Base-by-base conservation (phyloP, 2,113 vertebrate species). In the Gambusia holbrooki region DNA sequence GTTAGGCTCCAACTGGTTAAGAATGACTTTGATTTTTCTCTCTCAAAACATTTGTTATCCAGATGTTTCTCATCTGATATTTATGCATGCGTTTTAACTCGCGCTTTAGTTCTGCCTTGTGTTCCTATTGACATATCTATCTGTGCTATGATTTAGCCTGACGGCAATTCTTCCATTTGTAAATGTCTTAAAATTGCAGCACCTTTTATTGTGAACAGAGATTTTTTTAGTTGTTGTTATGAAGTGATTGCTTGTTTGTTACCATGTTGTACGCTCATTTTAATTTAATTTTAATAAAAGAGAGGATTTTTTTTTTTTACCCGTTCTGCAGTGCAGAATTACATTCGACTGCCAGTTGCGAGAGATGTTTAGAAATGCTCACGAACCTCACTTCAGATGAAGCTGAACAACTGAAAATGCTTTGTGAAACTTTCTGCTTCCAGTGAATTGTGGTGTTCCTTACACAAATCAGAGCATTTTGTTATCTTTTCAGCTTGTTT, bases 291-390 rank as follows among this genome's bases (percentile, higher is more conserved):
- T 76, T 71, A 84, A 83, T 33, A 78, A 77, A 90, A 54, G 75
- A 69, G n/a, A 80, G 70, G 75, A n/a, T 75, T 60, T n/a, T 69
- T 60, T 25, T 69, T 35, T 84, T 88, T 89, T 89, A 85, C 83
- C 80, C 72, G 77, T 92, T 92, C 90, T 90, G 88, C 89, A 82
- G 86, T 66, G 88, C 89, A 86, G 90, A 91, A 91, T 89, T 76
- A 74, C 82, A 73, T 86, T 87, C 86, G 73, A 87, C 87, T 87
- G 85, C 79, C 88, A 73, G 81, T 84, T 66, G 69, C 76, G 74
- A 78, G 69, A 77, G 70, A 81, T 69, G 29, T 40, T 71, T 66
- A 83, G 71, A 66, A 73, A 85, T 72, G 74, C 74, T 76, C 70
- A 14, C 42, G 17, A 80, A 68, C 72, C 74, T 88, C 68, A 42